phyloP scores from a whole-genome alignment of 2,113 vertebrate genomes.

The Callocephalon fimbriatum region DNA sequence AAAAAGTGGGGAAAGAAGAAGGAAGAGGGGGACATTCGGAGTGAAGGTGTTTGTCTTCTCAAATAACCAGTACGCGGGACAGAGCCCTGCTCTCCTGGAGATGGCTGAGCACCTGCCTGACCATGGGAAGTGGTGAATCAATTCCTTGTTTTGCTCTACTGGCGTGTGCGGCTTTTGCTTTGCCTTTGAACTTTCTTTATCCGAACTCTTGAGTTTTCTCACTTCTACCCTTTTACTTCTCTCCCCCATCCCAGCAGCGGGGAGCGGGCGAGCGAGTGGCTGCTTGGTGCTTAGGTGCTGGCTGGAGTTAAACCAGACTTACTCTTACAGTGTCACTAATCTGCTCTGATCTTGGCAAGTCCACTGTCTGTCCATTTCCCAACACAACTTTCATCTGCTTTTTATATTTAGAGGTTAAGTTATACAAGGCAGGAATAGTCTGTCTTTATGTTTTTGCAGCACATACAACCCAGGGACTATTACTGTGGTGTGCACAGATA shows the following conservation, averaged over 20 bases:
- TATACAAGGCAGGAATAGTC: background rate
- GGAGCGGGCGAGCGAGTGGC: accelerated
- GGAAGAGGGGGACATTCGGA: background rate
- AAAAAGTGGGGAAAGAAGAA: background rate
- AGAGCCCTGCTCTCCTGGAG: background rate
- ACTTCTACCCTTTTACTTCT: background rate
- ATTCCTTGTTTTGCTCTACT: background rate
- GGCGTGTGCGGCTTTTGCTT: accelerated
- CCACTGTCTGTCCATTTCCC: background rate
- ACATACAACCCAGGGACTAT: background rate
- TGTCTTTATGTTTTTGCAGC: background rate
- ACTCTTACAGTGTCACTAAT: background rate
- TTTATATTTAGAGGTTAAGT: background rate
- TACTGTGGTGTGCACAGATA: background rate
- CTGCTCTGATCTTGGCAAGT: background rate
- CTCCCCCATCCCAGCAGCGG: too few species aligned
- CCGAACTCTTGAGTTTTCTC: background rate
- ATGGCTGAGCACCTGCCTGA: background rate
- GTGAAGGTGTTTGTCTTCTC: background rate
- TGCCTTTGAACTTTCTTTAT: background rate
- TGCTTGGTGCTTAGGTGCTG: background rate
- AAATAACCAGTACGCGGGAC: accelerated
- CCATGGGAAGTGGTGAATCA: background rate
- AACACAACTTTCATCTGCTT: background rate
- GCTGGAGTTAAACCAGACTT: background rate